Conservation (phyloP, 1,140 invertebrate species). For the Drosophila lini region DNA sequence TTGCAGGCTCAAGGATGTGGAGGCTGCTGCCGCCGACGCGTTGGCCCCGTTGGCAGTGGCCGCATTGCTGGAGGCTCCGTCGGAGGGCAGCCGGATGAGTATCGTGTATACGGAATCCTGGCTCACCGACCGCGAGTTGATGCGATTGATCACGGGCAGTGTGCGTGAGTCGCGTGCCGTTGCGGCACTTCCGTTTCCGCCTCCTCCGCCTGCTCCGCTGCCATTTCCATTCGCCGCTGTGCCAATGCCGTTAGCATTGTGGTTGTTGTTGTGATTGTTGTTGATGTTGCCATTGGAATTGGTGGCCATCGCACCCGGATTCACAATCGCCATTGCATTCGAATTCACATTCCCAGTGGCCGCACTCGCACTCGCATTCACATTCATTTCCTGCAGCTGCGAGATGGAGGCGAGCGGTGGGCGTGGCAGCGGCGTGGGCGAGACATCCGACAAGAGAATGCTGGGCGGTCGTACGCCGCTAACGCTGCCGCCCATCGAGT, state of each 20-base stretch:
- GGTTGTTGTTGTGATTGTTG: constrained; percentile 34
- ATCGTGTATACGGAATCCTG: constrained; percentile 95
- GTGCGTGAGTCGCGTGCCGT: constrained; percentile 85
- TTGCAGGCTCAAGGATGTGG: constrained; percentile 34
- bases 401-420: constrained; percentile 78
- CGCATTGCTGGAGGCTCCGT: constrained; percentile 84
- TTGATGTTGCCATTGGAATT: constrained; percentile 38
- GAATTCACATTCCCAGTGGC: constrained; percentile 6
- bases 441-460: constrained; percentile 82
- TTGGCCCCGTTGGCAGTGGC: constrained; percentile 78
- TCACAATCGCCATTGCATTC: constrained; percentile 10
- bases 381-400: constrained; percentile 79
- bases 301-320: constrained; percentile 1
- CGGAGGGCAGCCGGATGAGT: constrained; percentile 92
- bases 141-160: constrained; percentile 84
- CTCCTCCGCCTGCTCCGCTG: neutral
- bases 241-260: constrained; percentile 24
- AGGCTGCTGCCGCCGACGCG: constrained; percentile 35
- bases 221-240: constrained; percentile 18
- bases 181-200: constrained; percentile 37
- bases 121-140: constrained; percentile 87
- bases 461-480: constrained; percentile 79
- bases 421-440: constrained; percentile 76
- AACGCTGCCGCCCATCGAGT: constrained; percentile 84
- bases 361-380: constrained; percentile 13